A percentile compares a stretch with the other conserved stretches of the same genome.
phyloP scores from a whole-genome alignment of 2,888 invertebrate genomes.

The Xestia c-nigrum region DNA sequence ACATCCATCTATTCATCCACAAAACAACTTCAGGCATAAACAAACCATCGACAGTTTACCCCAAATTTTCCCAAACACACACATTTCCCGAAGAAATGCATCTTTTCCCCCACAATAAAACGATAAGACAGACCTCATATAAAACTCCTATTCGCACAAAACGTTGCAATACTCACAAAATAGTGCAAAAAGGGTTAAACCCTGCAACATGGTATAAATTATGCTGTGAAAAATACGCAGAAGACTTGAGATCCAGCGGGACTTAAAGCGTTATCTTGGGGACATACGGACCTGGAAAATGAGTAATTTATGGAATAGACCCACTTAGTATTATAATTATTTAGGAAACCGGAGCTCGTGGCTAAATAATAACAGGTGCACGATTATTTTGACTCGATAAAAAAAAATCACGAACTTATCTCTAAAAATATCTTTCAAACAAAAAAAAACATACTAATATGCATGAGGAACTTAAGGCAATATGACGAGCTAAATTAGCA shows the following conservation, averaged over 20 bases:
- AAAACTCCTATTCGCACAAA: slow-evolving; percentile 42
- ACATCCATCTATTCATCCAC: not conserved
- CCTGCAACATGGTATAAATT: slow-evolving; percentile 70
- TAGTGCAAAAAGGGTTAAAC: slow-evolving; percentile 65
- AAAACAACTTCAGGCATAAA: slow-evolving; percentile 16
- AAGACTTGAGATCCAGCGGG: slow-evolving; percentile 61
- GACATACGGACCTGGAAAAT: slow-evolving; percentile 35
- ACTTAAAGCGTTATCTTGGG: slow-evolving; percentile 59
- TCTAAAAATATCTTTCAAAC: too few relatives aligned
- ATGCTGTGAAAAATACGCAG: slow-evolving; percentile 71
- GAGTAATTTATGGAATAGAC: not conserved
- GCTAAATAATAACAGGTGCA: too few relatives aligned
- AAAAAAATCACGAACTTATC: too few relatives aligned
- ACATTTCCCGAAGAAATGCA: slow-evolving; percentile 19
- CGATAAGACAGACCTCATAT: slow-evolving; percentile 41
- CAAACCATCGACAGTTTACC: not conserved
- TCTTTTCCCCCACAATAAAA: slow-evolving; percentile 20
- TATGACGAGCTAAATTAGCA: too few relatives aligned
- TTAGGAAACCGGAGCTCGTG: too few relatives aligned
- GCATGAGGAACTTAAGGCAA: too few relatives aligned
- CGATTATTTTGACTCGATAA: too few relatives aligned
- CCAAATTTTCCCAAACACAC: slow-evolving; percentile 1
- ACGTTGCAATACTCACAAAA: slow-evolving; percentile 55
- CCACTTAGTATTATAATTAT: too few relatives aligned
- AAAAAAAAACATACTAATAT: too few relatives aligned